Conservation (phyloP, 2,113 vertebrate genomes). For the Isurus oxyrinchus region DNA sequence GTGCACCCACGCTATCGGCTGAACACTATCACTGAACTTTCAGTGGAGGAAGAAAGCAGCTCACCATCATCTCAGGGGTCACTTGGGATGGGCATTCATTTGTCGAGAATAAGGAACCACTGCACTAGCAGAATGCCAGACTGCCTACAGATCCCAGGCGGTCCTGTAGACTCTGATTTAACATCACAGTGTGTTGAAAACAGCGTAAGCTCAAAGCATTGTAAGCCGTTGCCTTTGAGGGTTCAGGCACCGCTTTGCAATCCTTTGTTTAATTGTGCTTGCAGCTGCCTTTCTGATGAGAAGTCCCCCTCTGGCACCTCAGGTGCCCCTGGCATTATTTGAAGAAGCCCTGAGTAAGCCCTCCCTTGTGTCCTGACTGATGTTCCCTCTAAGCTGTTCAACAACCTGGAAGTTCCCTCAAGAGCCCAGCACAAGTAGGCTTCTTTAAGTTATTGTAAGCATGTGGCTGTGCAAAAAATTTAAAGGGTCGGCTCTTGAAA, state of each 20-base stretch:
- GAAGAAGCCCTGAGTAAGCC: background rate
- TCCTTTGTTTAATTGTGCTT: background rate
- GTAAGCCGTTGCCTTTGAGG: background rate
- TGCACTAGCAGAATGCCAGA: background rate
- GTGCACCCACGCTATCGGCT: background rate
- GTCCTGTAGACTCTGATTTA: background rate
- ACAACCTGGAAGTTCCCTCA: too few species aligned
- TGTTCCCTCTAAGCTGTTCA: too few species aligned
- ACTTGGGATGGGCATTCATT: background rate
- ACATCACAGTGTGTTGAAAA: background rate
- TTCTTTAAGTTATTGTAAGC: too few species aligned
- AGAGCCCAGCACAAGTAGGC: too few species aligned
- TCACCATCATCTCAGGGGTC: background rate
- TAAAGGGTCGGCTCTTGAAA: too few species aligned
- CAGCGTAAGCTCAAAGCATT: background rate
- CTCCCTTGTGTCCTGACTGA: too few species aligned
- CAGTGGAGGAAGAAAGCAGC: background rate
- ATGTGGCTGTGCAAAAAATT: too few species aligned
- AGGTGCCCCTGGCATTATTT: background rate
- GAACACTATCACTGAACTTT: background rate
- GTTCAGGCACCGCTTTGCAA: background rate
- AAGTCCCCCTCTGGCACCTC: too few species aligned
- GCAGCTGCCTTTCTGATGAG: background rate
- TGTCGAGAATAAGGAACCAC: background rate
- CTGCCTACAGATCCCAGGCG: background rate